Conservation (phyloP, 2,113 vertebrate species). For the Xiphias gladius region DNA sequence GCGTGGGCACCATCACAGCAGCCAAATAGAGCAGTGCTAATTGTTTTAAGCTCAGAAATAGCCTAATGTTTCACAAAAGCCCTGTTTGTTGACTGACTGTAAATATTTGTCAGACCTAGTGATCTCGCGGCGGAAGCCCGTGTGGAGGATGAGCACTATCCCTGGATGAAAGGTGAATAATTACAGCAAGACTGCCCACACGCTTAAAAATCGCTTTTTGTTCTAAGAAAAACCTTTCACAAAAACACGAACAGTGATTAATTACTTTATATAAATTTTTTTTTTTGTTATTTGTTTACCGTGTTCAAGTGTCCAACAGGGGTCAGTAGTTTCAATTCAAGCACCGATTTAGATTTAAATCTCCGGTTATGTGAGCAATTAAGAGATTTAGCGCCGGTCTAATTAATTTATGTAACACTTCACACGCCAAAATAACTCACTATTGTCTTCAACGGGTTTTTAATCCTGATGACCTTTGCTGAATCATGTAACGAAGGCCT, state of each 20-base stretch:
- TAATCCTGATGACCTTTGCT: not conserved
- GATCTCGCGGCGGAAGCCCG: not conserved
- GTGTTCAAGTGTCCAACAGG: not conserved
- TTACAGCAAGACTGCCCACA: not conserved
- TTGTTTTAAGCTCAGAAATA: not conserved
- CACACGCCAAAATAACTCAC: not conserved
- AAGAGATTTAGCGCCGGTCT: not conserved
- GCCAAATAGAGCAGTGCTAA: not conserved
- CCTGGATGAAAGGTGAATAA: not conserved
- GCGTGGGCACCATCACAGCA: not conserved
- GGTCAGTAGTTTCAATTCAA: not conserved
- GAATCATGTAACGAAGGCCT: not conserved
- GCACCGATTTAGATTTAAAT: conserved; percentile 1
- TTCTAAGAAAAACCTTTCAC: not conserved
- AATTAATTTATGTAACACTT: conserved; percentile 14
- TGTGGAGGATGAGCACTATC: not conserved
- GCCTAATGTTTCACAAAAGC: not conserved
- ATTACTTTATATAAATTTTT: conserved; percentile 6
- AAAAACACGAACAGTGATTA: not conserved
- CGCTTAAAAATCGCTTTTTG: too few relatives aligned
- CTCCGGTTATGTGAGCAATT: conserved; percentile 21
- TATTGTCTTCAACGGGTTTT: not conserved
- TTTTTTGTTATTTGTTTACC: not conserved
- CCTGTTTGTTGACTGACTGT: not conserved
- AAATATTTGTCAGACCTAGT: not conserved